These are phyloP conservation scores for Eulemur mongoz DNA, from an alignment of 2,797 vertebrate genomes.

Conservation along the genomic window DNA sequence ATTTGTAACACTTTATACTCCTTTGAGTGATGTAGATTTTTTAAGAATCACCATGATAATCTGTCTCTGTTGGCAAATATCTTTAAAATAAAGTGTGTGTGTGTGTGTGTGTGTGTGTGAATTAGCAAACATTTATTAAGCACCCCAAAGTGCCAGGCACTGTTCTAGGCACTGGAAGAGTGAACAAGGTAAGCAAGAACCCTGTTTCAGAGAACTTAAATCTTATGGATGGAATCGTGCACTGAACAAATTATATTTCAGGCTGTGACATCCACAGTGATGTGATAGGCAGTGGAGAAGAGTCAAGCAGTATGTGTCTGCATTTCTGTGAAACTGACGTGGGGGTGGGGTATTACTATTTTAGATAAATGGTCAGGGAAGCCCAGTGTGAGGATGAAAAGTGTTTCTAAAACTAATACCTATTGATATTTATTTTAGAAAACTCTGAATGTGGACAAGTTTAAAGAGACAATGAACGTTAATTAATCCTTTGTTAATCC, in stretches of 20 bases:
- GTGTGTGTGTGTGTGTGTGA: too few species aligned
- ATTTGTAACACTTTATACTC: neutral
- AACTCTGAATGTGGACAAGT: neutral
- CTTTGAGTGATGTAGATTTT: neutral
- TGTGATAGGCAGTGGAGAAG: neutral
- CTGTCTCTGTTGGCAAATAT: neutral
- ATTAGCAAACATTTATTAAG: neutral
- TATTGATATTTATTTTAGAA: neutral
- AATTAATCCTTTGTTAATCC: neutral
- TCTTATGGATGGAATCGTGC: neutral
- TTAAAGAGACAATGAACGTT: conserved; percentile 26
- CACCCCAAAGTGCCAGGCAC: neutral
- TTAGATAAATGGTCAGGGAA: neutral
- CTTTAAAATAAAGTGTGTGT: neutral
- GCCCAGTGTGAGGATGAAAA: neutral
- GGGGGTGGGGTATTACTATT: neutral
- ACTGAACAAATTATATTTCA: neutral
- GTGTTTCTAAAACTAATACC: neutral
- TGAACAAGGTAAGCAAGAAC: neutral
- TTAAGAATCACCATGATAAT: neutral
- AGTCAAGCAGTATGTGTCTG: neutral
- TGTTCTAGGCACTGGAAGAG: neutral
- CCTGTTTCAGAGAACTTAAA: neutral
- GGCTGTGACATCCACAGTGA: neutral
- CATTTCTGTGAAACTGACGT: neutral